Percentiles rank a stretch among this genome's conserved stretches.
Evolutionary conservation across 2,113 vertebrate species (phyloP).

Genomic region (Notothenia rossii): DNA sequence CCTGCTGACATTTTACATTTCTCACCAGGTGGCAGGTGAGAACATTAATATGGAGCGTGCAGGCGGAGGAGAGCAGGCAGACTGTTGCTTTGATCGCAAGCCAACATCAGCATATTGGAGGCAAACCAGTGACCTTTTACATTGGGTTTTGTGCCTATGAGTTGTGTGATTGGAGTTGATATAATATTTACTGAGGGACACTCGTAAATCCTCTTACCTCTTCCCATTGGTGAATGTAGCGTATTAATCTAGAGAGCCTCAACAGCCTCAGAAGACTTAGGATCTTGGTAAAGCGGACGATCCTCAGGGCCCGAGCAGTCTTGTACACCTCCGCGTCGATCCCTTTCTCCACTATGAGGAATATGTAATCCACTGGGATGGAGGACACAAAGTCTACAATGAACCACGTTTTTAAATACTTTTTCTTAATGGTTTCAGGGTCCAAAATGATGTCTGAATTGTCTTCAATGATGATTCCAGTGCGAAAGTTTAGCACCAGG

Average conservation of each 20-base stretch:
- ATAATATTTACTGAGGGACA: conserved; percentile 23
- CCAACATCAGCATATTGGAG: conserved; percentile 64
- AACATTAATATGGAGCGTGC: conserved; percentile 48
- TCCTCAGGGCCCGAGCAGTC: conserved; percentile 94
- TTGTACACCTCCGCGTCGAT: conserved; percentile 99
- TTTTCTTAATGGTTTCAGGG: conserved; percentile 94
- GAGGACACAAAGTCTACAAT: conserved; percentile 98
- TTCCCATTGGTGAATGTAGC: conserved; percentile 98
- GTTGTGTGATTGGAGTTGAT: conserved; percentile 21
- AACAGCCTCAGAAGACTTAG: conserved; percentile 93
- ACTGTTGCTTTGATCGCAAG: conserved; percentile 48
- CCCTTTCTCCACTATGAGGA: conserved; percentile 97
- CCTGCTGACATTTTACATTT: conserved; percentile 65
- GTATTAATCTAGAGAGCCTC: conserved; percentile 93
- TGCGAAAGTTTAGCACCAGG: conserved; percentile 97
- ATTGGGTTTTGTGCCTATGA: conserved; percentile 11
- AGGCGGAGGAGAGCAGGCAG: conserved; percentile 55
- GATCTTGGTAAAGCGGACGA: conserved; percentile 97
- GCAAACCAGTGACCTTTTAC: conserved; percentile 62
- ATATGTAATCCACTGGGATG: conserved; percentile 99
- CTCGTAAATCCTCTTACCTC: conserved; percentile 85
- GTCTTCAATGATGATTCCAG: conserved; percentile 98
- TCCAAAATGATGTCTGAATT: conserved; percentile 98
- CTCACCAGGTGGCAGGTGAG: conserved; percentile 65
- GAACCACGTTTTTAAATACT: conserved; percentile 98